Evolutionary conservation across 2,888 invertebrate species (phyloP).

Genomic region (Stenodera caucasica): DNA sequence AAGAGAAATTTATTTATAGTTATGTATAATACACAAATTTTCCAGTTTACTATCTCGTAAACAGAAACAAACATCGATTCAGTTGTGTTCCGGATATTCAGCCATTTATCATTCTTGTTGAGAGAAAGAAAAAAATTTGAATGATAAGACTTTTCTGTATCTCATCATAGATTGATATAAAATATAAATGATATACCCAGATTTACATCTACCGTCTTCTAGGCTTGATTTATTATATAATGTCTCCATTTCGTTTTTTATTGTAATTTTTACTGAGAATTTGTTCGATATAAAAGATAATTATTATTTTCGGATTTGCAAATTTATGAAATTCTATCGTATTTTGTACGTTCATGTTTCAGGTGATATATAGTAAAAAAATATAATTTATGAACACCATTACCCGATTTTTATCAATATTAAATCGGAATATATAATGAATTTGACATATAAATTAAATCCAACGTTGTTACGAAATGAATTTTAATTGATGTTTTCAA

Average conservation of each 20-base stretch:
- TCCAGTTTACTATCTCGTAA: conserved; percentile 14
- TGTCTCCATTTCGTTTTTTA: conserved; percentile 41
- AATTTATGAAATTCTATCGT: too few species aligned
- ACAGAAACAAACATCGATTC: conserved; percentile 26
- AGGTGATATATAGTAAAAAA: not conserved
- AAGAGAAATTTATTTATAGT: not conserved
- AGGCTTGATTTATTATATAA: conserved; percentile 47
- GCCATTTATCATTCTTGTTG: conserved; percentile 41
- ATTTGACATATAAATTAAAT: conserved; percentile 22
- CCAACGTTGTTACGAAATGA: conserved; percentile 22
- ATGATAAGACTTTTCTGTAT: conserved; percentile 46
- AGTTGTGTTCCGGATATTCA: conserved; percentile 33
- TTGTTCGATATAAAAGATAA: conserved; percentile 9
- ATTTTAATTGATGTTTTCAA: conserved; percentile 29
- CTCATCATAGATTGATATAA: conserved; percentile 50
- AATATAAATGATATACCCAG: conserved; percentile 50
- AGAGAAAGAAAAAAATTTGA: conserved; percentile 35
- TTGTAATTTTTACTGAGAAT: conserved; percentile 24
- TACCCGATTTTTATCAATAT: conserved; percentile 9
- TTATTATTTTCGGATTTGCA: too few species aligned
- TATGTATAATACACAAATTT: not conserved
- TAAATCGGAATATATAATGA: conserved; percentile 17
- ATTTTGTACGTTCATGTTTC: not conserved
- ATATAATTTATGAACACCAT: conserved; percentile 1
- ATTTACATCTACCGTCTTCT: conserved; percentile 46